Conservation (phyloP, 2,797 vertebrate species). For the Lemur catta region DNA sequence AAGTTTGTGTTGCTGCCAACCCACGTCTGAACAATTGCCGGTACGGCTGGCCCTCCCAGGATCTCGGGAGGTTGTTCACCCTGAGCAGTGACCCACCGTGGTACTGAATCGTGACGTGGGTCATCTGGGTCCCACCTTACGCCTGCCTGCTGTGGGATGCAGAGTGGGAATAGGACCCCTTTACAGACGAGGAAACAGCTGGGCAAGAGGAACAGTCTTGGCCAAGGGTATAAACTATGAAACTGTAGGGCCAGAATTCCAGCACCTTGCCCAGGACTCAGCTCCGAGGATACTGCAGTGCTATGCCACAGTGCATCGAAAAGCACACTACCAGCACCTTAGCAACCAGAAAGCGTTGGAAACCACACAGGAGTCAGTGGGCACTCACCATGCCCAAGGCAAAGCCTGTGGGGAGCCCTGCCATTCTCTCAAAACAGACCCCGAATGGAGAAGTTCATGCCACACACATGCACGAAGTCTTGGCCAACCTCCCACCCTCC, state of each 20-base stretch:
- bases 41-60: accelerated
- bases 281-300: accelerated
- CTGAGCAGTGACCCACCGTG: accelerated
- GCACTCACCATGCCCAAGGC: accelerated
- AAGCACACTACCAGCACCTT: not conserved
- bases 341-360: not conserved
- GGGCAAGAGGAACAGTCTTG: not conserved
- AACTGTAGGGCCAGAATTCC: accelerated
- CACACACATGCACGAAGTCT: accelerated
- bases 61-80: not conserved
- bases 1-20: no score
- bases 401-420: not conserved
- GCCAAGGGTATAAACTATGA: accelerated
- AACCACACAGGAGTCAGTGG: not conserved
- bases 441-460: accelerated
- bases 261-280: accelerated
- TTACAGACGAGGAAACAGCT: accelerated
- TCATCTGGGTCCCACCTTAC: accelerated
- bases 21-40: accelerated
- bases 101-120: accelerated
- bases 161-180: accelerated
- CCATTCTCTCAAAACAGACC: accelerated
- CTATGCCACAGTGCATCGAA: accelerated
- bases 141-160: accelerated
- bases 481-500: not conserved